Base-by-base conservation (phyloP, 1,140 invertebrate genomes). In the Euura lappo region DNA sequence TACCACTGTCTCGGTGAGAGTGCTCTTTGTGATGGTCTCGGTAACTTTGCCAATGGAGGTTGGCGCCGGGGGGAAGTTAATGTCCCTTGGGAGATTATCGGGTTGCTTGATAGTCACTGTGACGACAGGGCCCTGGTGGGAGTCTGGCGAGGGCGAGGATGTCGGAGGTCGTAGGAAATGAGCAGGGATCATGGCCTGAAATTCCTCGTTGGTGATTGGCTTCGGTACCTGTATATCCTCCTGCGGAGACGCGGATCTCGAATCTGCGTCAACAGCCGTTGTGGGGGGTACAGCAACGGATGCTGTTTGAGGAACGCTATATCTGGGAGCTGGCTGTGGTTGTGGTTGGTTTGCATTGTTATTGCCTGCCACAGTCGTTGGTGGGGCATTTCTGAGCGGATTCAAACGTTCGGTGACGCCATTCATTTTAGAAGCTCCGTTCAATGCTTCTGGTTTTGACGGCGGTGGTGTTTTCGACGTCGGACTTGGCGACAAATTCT, bases 21-120 rank as follows among this genome's bases (percentile, higher is more conserved):
- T 97, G 82, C 95, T 96, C 91, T 96, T 97, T 83, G 95, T 97
- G 90, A 97, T 95, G 85, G 93, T 95, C 90, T 97, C 96, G 78
- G 95, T 97, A 88, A 95, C 93, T 89, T 92, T 92, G 83, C 96
- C 96, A 80, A 95, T 90, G 72, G 93, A 91, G 71, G 92, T 94
- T 69, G 95, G 95, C 69, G 95, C 90, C 77, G 95, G 94, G 75
- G 95, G 95, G 79, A 97, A 93, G 79, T 91, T 90, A 79, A 92
- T 89, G 76, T 87, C 87, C 75, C 85, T 79, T 82, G 90, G 87
- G 68, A 87, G 70, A 83, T 91, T 85, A 80, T 92, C 89, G 72
- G 92, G 90, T 81, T 94, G 92, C 83, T 93, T 93, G 80, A 94
- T 94, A 72, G 93, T 93, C 72, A 94, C 91, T 42, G 91, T 92